These are phyloP conservation scores for Romanogobio albipinnatus DNA, from an alignment of 2,113 vertebrate genomes.

Conservation along the genomic window DNA sequence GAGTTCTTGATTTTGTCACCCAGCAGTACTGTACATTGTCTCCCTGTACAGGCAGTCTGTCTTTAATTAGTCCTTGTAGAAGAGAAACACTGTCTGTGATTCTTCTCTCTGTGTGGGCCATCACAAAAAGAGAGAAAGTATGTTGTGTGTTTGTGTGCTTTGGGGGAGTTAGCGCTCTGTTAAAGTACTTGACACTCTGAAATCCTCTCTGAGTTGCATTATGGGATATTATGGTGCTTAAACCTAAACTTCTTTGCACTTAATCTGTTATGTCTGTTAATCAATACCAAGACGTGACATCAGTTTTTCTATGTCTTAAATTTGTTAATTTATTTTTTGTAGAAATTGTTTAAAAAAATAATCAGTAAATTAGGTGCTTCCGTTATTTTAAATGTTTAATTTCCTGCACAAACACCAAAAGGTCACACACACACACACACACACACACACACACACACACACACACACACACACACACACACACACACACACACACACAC, in stretches of 20 bases:
- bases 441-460: too few relatives aligned
- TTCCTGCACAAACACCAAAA: too few relatives aligned
- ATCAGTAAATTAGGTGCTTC: neutral
- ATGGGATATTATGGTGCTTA: slow-evolving; percentile 33
- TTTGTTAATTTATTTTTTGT: neutral
- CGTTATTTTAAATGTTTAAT: neutral
- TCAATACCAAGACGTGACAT: neutral
- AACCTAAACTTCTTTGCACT: slow-evolving; percentile 30
- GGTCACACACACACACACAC: too few relatives aligned
- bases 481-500: too few relatives aligned
- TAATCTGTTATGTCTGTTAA: slow-evolving; percentile 32
- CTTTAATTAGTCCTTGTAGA: slow-evolving; percentile 58
- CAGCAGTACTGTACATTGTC: slow-evolving; percentile 28
- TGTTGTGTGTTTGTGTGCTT: slow-evolving; percentile 24
- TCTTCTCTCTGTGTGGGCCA: slow-evolving; percentile 33
- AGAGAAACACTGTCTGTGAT: slow-evolving; percentile 63
- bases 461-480: too few relatives aligned
- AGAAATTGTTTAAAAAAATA: neutral
- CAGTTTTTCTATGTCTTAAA: neutral
- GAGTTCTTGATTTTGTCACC: slow-evolving; percentile 25
- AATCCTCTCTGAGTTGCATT: slow-evolving; percentile 37
- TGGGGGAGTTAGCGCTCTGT: slow-evolving; percentile 18
- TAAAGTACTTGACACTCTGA: slow-evolving; percentile 37
- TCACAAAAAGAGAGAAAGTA: neutral
- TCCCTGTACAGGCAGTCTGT: slow-evolving; percentile 54